Conservation (phyloP, 2,113 vertebrate genomes). For the Hippocampus barbouri region DNA sequence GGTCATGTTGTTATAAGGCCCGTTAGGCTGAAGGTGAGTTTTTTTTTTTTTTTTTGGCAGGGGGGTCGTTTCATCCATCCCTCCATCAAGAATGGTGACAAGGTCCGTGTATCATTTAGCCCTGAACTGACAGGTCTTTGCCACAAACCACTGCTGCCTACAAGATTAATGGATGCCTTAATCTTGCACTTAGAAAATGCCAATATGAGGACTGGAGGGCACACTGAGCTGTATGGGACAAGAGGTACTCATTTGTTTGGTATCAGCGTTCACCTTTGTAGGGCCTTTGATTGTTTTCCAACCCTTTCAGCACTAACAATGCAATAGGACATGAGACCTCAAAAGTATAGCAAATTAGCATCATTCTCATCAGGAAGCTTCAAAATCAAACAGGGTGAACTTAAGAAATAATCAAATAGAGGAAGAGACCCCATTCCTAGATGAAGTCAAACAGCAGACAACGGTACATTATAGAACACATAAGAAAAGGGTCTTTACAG, state of each 20-base stretch:
- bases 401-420: no score
- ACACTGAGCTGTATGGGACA: slow-evolving; percentile 1
- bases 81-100: slow-evolving; percentile 53
- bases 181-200: slow-evolving; percentile 41
- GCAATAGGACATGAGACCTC: not conserved
- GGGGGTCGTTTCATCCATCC: slow-evolving; percentile 33
- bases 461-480: no score
- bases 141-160: slow-evolving; percentile 38
- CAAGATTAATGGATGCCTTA: slow-evolving; percentile 57
- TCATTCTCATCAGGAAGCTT: not conserved
- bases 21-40: not conserved
- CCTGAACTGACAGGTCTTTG: slow-evolving; percentile 46
- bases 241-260: slow-evolving; percentile 9
- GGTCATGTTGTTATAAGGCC: not conserved
- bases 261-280: not conserved
- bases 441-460: no score
- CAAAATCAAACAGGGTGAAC: no score
- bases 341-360: not conserved
- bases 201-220: slow-evolving; percentile 44
- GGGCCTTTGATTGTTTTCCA: not conserved
- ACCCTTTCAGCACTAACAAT: not conserved
- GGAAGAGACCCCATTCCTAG: no score
- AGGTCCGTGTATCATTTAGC: slow-evolving; percentile 60
- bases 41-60: not conserved
- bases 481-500: no score